Percentiles rank a stretch among this genome's conserved stretches.
These are phyloP conservation scores for Sardina pilchardus DNA, from an alignment of 2,113 vertebrate species.

Conservation along the genomic window DNA sequence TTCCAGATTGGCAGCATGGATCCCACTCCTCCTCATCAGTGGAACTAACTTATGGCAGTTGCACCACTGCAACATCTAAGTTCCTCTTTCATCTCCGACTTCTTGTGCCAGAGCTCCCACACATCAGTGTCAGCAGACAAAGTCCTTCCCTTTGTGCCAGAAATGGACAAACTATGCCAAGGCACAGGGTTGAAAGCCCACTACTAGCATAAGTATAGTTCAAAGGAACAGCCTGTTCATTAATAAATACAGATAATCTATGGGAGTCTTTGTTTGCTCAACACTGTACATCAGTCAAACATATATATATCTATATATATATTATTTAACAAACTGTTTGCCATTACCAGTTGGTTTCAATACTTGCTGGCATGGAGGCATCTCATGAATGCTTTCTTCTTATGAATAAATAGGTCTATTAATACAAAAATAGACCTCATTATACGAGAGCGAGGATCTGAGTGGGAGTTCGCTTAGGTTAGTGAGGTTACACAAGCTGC, in stretches of 20 bases:
- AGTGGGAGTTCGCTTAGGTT: background rate
- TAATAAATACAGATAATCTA: slow-evolving; percentile 17
- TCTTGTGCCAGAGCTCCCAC: background rate
- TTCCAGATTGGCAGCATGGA: background rate
- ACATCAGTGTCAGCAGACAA: background rate
- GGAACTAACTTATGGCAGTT: slow-evolving; percentile 46
- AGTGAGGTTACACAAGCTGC: background rate
- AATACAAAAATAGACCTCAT: background rate
- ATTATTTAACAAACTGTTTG: slow-evolving; percentile 19
- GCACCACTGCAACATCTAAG: slow-evolving; percentile 63
- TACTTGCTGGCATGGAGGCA: background rate
- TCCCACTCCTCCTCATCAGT: slow-evolving; percentile 40
- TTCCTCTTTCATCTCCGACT: slow-evolving; percentile 36
- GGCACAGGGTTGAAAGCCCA: slow-evolving; percentile 28
- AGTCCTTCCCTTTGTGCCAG: background rate
- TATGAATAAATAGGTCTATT: background rate
- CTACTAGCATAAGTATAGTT: background rate
- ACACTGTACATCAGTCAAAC: background rate
- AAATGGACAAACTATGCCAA: slow-evolving; percentile 21
- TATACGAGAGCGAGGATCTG: background rate
- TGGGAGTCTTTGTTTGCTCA: slow-evolving; percentile 1
- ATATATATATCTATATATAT: too few relatives aligned
- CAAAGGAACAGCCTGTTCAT: slow-evolving; percentile 27
- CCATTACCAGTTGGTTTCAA: background rate
- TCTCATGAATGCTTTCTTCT: background rate